Evolutionary conservation across 1,140 invertebrate species (phyloP).

Genomic region (Brachionus manjavacas): DNA sequence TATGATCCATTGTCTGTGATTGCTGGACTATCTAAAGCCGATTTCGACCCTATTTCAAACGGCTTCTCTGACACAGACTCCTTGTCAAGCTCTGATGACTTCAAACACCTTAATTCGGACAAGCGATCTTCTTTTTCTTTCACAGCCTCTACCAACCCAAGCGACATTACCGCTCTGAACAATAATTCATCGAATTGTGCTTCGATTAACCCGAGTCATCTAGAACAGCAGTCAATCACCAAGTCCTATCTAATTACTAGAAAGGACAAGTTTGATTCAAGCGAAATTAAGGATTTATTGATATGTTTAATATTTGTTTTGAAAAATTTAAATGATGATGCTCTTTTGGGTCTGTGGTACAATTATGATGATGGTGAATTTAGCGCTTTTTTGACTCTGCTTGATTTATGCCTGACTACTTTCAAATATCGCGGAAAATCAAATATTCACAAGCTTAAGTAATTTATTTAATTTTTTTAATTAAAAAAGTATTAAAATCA

Average conservation of each 20-base stretch:
- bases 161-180: constrained; percentile 24
- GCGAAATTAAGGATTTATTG: constrained; percentile 79
- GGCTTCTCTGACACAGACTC: constrained; percentile 45
- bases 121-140: constrained; percentile 20
- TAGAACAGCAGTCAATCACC: constrained; percentile 3
- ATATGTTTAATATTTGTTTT: constrained; percentile 83
- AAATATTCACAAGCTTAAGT: constrained; percentile 63
- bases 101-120: constrained; percentile 44
- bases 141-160: neutral
- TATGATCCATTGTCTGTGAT: constrained; percentile 24
- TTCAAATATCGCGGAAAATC: constrained; percentile 80
- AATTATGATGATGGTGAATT: constrained; percentile 71
- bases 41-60: neutral
- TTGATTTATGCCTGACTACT: constrained; percentile 76
- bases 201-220: neutral
- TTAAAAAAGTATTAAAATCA: no score
- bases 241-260: constrained; percentile 53
- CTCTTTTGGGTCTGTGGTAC: constrained; percentile 83
- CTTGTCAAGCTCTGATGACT: constrained; percentile 48
- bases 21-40: neutral
- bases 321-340: constrained; percentile 79
- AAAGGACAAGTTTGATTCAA: constrained; percentile 70
- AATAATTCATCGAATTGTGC: constrained; percentile 20
- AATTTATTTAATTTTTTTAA: constrained; percentile 42
- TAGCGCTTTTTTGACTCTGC: constrained; percentile 71